Evolutionary conservation across 2,113 vertebrate species (phyloP), one percentile per base, ranked within the genome.

Genomic region (Orthonyx spaldingii): DNA sequence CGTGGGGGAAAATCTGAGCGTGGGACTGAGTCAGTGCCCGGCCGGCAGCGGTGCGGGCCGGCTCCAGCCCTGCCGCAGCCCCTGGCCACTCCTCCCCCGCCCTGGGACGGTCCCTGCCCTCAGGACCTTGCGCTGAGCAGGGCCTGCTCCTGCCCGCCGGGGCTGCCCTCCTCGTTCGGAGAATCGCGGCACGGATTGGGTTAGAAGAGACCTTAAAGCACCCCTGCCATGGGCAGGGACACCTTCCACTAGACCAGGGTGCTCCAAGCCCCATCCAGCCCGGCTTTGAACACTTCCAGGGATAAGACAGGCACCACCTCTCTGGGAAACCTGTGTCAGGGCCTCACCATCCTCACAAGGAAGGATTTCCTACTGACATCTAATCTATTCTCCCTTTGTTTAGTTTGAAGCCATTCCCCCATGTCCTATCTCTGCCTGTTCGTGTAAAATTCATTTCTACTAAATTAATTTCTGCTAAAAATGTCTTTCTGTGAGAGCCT

Each of bases 401-500:
- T 55, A 3, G 10, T 47, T 49, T 76, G 27, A 69, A 56, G 26
- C 21, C 10, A 4, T 49, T 49, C 26, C 20, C 8, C 22, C 5
- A 27, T 49, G 55, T 69, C 35, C 30, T 61, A 3, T 22, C 20
- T 32, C 30, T 32, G 7, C 55, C n/a, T 47, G 12, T 13, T 26
- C 4, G 0, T 20, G 26, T 41, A 32, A 49, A 76, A 41, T 35
- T 55, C 1, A 13, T 13, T 30, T 22, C 7, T 32, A 7, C 26
- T 55, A 13, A 47, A 47, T 27, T 4, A 2, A 1, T 28, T 72
- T 44, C 8, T 23, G 1, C 42, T 14, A 5, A 15, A 46, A 61
- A 9, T 1, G 1, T 4, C 2, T 2, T 75, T 42, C 42, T 33
- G 13, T 17, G n/a, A 7, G 42, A n/a, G 16, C 16, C 32, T 13